Conservation (phyloP, 2,113 vertebrate species). For the Zosterops pallidus region DNA sequence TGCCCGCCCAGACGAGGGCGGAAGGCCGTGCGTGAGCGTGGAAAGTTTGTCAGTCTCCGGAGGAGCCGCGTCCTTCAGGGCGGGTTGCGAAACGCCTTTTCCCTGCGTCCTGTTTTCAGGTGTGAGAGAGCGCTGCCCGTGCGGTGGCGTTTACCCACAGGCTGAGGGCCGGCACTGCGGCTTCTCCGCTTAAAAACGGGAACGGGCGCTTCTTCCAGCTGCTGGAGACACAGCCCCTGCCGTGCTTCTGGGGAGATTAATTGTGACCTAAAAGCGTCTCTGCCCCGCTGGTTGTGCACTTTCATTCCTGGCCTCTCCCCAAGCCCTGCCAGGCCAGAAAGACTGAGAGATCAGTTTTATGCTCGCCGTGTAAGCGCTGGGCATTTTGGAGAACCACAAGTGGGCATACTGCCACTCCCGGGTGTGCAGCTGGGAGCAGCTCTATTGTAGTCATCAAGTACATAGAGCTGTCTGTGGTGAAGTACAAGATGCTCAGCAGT, state of each 20-base stretch:
- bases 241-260: background rate
- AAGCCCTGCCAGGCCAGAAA: background rate
- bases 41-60: background rate
- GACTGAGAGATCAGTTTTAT: background rate
- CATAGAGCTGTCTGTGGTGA: background rate
- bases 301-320: background rate
- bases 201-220: background rate
- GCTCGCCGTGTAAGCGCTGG: background rate
- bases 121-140: background rate
- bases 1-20: background rate
- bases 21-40: background rate
- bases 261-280: background rate
- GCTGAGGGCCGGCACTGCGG: rapidly evolving
- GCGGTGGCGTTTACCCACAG: background rate
- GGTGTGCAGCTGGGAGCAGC: background rate
- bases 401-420: background rate
- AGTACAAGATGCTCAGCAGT: background rate
- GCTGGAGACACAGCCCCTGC: background rate
- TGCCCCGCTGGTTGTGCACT: rapidly evolving
- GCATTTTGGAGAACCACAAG: background rate
- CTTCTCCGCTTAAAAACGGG: rapidly evolving
- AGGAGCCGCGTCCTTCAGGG: background rate
- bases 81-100: background rate
- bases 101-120: background rate
- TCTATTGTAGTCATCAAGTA: background rate